These are phyloP conservation scores for Amiota communis DNA, from an alignment of 2,888 invertebrate species.

Conservation along the genomic window DNA sequence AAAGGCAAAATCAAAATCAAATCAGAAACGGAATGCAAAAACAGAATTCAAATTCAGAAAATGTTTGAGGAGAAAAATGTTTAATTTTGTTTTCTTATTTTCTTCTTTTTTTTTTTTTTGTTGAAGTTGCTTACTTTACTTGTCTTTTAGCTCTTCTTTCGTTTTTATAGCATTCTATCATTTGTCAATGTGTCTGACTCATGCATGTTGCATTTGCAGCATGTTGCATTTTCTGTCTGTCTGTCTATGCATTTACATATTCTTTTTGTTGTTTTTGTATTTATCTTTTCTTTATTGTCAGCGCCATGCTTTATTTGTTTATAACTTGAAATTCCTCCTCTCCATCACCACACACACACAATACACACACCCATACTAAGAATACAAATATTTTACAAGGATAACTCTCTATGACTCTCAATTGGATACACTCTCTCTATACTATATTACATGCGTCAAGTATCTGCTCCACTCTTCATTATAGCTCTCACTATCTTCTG, in stretches of 20 bases:
- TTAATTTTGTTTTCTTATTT: slow-evolving; percentile 4
- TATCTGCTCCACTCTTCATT: too few species aligned
- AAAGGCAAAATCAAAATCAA: not conserved
- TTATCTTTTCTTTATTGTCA: not conserved
- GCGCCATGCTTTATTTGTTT: slow-evolving; percentile 26
- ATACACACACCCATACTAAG: too few species aligned
- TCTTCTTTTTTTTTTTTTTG: not conserved
- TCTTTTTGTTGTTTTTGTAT: not conserved
- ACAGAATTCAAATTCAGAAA: not conserved
- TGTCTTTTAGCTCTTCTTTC: not conserved
- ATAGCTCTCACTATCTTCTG: too few species aligned
- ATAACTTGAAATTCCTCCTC: not conserved
- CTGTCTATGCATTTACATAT: not conserved
- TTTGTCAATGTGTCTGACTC: slow-evolving; percentile 4
- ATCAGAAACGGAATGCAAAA: not conserved
- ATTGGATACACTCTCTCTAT: too few species aligned
- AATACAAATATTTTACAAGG: too few species aligned
- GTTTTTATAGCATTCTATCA: not conserved
- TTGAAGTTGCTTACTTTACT: not conserved
- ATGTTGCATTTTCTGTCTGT: slow-evolving; percentile 25
- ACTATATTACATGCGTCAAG: too few species aligned
- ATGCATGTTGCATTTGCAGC: slow-evolving; percentile 14
- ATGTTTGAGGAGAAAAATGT: too few species aligned
- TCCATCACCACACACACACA: too few species aligned
- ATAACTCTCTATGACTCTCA: too few species aligned